These are phyloP conservation scores for Pteruthius melanotis DNA, from an alignment of 2,113 vertebrate genomes.

Conservation along the genomic window DNA sequence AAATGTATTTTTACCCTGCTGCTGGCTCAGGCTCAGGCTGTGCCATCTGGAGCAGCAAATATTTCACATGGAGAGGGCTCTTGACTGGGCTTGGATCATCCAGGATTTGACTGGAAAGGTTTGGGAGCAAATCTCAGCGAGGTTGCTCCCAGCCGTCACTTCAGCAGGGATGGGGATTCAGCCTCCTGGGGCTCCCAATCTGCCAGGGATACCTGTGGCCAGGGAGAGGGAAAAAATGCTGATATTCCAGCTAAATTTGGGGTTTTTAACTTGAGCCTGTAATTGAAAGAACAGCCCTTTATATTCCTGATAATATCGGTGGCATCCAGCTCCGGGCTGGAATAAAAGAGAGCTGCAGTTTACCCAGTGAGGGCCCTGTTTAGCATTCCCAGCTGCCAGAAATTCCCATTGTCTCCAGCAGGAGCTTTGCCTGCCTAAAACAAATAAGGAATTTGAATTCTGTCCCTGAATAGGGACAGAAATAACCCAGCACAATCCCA, in stretches of 20 bases:
- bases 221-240: background rate
- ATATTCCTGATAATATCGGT: background rate
- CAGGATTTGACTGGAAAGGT: conserved; percentile 26
- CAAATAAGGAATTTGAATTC: conserved; percentile 24
- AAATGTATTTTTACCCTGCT: conserved; percentile 31
- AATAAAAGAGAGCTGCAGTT: conserved; percentile 6
- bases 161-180: background rate
- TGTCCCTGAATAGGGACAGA: conserved; percentile 8
- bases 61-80: conserved; percentile 37
- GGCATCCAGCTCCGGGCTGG: background rate
- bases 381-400: background rate
- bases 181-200: background rate
- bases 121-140: conserved; percentile 31
- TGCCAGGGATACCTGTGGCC: background rate
- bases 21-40: conserved; percentile 15
- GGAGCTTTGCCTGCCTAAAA: background rate
- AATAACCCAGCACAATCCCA: background rate
- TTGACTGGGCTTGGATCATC: conserved; percentile 13
- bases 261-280: background rate
- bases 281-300: background rate
- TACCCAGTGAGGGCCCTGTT: background rate
- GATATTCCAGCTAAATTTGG: background rate
- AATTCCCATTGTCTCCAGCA: conserved; percentile 4
- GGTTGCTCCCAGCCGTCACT: background rate
- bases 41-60: conserved; percentile 57